Evolutionary conservation across 2,797 vertebrate genomes (phyloP).

Genomic region (Clamator glandarius): DNA sequence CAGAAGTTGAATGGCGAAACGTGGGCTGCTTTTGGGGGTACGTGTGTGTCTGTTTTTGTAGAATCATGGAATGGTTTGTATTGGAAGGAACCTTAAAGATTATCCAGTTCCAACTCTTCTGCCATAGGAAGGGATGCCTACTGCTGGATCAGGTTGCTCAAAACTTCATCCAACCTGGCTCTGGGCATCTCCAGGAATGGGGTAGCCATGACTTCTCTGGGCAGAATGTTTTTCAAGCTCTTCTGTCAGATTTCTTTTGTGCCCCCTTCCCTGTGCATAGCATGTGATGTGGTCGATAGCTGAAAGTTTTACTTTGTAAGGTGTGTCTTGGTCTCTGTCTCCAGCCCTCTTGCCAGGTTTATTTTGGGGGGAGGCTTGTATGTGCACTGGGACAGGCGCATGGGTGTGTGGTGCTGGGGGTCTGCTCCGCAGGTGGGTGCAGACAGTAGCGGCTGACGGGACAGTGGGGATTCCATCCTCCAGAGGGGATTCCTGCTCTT

Average conservation of each 20-base stretch:
- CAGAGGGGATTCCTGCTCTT: background rate
- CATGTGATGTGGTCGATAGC: background rate
- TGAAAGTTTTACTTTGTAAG: background rate
- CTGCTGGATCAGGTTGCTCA: too few relatives aligned
- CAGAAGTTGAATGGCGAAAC: background rate
- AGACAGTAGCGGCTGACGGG: too few relatives aligned
- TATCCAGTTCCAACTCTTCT: too few relatives aligned
- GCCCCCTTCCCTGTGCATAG: fast-evolving
- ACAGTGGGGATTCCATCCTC: background rate
- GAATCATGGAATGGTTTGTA: too few relatives aligned
- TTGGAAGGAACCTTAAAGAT: too few relatives aligned
- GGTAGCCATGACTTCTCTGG: too few relatives aligned
- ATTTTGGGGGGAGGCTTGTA: fast-evolving
- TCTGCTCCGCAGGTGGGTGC: fast-evolving
- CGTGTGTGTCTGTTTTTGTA: background rate
- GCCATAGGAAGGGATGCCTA: too few relatives aligned
- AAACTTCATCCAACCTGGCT: too few relatives aligned
- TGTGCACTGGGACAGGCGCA: too few relatives aligned
- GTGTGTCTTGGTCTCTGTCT: background rate
- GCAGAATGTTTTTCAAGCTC: background rate
- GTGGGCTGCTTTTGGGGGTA: background rate
- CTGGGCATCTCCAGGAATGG: too few relatives aligned
- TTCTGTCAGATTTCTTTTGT: background rate
- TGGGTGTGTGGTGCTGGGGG: background rate
- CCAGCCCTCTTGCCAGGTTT: background rate